Evolutionary conservation across 1,140 invertebrate genomes (phyloP).

Genomic region (Neodiprion lecontei): DNA sequence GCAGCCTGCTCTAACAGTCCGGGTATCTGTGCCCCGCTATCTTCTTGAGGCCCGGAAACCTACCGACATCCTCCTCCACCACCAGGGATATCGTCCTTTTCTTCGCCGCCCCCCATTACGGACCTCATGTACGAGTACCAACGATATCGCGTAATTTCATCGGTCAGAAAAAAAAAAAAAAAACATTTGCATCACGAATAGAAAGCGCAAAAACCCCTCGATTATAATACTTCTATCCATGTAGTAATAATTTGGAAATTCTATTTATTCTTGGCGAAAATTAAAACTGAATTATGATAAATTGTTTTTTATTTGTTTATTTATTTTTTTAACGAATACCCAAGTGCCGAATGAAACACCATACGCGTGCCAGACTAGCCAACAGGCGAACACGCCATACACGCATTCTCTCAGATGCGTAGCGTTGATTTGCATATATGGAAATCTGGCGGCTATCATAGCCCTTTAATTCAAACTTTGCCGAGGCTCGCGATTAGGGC

Average conservation of each 20-base stretch:
- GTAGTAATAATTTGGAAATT: too few species aligned
- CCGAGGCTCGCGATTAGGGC: neutral
- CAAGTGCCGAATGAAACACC: too few species aligned
- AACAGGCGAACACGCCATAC: too few species aligned
- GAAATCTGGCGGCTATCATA: neutral
- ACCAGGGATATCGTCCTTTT: slow-evolving; percentile 6
- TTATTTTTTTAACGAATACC: too few species aligned
- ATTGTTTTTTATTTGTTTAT: too few species aligned
- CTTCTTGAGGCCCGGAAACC: slow-evolving; percentile 34
- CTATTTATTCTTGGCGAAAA: too few species aligned
- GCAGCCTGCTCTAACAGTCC: neutral
- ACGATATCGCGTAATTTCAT: slow-evolving; percentile 19
- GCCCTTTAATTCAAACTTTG: neutral
- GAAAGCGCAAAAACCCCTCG: too few species aligned
- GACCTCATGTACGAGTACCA: neutral
- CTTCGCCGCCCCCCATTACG: slow-evolving; percentile 10
- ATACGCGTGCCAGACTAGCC: too few species aligned
- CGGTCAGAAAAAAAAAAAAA: slow-evolving; percentile 15
- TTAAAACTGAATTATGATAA: too few species aligned
- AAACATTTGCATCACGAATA: slow-evolving; percentile 39
- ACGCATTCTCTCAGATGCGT: neutral
- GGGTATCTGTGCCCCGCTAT: slow-evolving; percentile 28
- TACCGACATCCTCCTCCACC: slow-evolving; percentile 36
- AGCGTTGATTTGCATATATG: slow-evolving; percentile 2
- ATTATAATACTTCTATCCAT: too few species aligned